Conservation (phyloP, 2,113 vertebrate genomes). For the Petaurus breviceps region DNA sequence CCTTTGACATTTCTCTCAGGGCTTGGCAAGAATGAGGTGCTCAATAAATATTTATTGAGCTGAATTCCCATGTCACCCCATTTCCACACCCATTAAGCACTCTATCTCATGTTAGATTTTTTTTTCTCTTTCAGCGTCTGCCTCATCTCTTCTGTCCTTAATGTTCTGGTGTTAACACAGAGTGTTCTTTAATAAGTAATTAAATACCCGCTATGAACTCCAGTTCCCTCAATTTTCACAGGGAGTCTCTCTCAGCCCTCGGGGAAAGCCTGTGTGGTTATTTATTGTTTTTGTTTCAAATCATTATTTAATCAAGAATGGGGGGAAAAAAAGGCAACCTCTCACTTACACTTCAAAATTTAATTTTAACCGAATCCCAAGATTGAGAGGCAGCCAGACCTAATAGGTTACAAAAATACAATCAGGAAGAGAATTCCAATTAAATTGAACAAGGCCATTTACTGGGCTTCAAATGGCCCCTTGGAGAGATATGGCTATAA, state of each 20-base stretch:
- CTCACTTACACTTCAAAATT: slow-evolving; percentile 78
- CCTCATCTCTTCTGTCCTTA: slow-evolving; percentile 61
- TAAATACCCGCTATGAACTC: slow-evolving; percentile 76
- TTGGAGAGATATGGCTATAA: slow-evolving; percentile 65
- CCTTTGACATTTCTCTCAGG: not conserved
- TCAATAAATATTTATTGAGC: not conserved
- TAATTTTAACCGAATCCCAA: slow-evolving; percentile 76
- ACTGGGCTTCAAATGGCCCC: slow-evolving; percentile 78
- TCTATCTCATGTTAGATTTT: not conserved
- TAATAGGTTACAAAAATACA: slow-evolving; percentile 83
- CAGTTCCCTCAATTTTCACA: slow-evolving; percentile 63
- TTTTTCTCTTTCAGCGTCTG: not conserved
- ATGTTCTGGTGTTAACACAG: slow-evolving; percentile 66
- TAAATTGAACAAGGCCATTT: slow-evolving; percentile 81
- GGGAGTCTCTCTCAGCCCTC: slow-evolving; percentile 72
- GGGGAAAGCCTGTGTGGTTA: slow-evolving; percentile 70
- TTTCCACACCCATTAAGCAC: not conserved
- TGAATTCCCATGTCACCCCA: not conserved
- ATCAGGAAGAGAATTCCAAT: slow-evolving; percentile 80
- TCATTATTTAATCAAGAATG: slow-evolving; percentile 83
- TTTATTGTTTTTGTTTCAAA: slow-evolving; percentile 83
- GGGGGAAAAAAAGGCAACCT: slow-evolving; percentile 56
- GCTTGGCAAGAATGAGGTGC: not conserved
- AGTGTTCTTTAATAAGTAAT: slow-evolving; percentile 78
- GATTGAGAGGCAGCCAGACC: slow-evolving; percentile 75